Base-by-base conservation (phyloP, 2,113 vertebrate genomes). In the Ancistrus triradiatus region DNA sequence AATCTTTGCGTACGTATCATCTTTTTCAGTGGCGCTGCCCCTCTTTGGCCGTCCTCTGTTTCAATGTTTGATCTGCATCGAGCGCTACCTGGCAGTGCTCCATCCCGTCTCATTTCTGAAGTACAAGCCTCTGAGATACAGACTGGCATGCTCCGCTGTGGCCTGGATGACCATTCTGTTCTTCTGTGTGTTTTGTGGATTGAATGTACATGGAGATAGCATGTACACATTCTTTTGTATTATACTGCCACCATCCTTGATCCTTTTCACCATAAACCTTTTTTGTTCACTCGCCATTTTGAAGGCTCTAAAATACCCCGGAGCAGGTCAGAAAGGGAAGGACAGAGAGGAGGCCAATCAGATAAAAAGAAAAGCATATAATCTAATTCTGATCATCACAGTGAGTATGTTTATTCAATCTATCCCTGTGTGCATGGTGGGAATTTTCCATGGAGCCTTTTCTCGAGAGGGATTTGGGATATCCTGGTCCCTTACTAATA, bases 71-170 rank as follows among this genome's bases (percentile, higher is more conserved):
- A 50, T 66, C 7, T 58, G 35, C 18, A 25, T n/a, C 35, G 63
- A 49, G n/a, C 46, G 21, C 13, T 62, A 38, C 22, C 10, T 50
- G n/a, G 59, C 46, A 6, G 46, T 62, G 13, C 31, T 62, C 14
- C 13, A 62, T 62, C 46, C 46, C 19, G 21, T 61, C 8, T 24
- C 25, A 11, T 50, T 50, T 15, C 17, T 58, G 7, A 66, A 58
- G 22, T 49, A 1, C 24, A 71, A 40, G 42, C 33, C 42, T 13
- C 17, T 66, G 22, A 53, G 49, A 55, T 66, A 71, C 27, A 66
- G 9, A 31, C n/a, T 60, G 1, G 28, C 15, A 18, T 53, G 49
- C 10, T 71, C 21, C 1, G 35, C 22, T 40, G 44, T 14, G 4
- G 43, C 28, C 7, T 70, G 68, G 60, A 7, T 44, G 7, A 40